A percentile compares a stretch with the other conserved stretches of the same genome.
Evolutionary conservation across 2,888 invertebrate genomes (phyloP).

Genomic region (Bombyx huttoni): DNA sequence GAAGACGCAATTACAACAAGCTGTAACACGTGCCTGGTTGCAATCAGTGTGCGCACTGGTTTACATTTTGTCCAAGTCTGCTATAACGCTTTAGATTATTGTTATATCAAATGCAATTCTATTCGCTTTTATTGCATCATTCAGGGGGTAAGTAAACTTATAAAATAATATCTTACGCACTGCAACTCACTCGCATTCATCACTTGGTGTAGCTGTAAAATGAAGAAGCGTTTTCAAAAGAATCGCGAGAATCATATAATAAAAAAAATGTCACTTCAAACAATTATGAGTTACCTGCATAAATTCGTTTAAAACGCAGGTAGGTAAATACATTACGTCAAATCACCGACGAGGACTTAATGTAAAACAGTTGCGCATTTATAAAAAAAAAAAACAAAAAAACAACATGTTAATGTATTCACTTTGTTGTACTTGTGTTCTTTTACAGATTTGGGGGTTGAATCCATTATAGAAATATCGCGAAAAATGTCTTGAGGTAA

Average conservation of each 20-base stretch:
- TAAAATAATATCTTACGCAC: neutral
- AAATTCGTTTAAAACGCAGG: neutral
- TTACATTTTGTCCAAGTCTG: constrained; percentile 63
- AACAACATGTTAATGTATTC: constrained; percentile 43
- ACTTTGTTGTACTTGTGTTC: constrained; percentile 73
- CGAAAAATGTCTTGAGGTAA: constrained; percentile 71
- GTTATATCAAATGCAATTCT: neutral
- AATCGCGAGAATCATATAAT: neutral
- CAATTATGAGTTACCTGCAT: neutral
- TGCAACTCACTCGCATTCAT: neutral
- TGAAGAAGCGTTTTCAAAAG: neutral
- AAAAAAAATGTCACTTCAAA: neutral
- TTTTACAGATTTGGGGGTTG: constrained; percentile 72
- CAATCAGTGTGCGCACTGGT: constrained; percentile 52
- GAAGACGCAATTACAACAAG: constrained; percentile 71
- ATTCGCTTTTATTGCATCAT: neutral
- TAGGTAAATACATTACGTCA: neutral
- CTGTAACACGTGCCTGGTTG: constrained; percentile 46
- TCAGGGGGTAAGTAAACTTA: constrained; percentile 1
- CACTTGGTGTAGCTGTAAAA: neutral
- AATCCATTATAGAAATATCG: constrained; percentile 70
- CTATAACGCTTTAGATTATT: constrained; percentile 1
- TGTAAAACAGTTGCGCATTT: constrained; percentile 66
- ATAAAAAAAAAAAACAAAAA: constrained; percentile 24
- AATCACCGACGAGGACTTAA: constrained; percentile 55